These are phyloP conservation scores for Cassiopea xamachana DNA, from an alignment of 30 jellyfish, hydroid and myxozoan genomes.

Conservation along the genomic window DNA sequence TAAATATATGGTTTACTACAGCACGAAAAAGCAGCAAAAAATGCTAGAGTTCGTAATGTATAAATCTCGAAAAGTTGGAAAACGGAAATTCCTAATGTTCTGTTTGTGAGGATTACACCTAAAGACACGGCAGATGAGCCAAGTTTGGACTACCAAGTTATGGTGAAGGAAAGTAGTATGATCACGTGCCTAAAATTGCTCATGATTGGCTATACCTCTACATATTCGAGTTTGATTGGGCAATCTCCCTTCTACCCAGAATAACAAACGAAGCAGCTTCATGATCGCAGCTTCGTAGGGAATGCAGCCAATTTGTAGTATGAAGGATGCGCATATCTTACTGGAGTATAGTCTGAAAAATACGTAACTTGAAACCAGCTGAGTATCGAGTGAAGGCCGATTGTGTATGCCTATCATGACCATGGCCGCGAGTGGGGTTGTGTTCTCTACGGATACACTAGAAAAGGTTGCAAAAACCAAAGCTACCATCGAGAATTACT, in stretches of 20 bases:
- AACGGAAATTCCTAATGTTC: neutral
- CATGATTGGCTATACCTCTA: conserved; percentile 41
- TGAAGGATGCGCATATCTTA: no score
- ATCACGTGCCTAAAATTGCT: conserved; percentile 32
- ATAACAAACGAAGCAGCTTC: conserved; percentile 64
- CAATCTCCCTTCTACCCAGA: conserved; percentile 54
- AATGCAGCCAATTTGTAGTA: no score
- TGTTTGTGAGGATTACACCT: conserved; percentile 17
- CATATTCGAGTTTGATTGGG: conserved; percentile 52
- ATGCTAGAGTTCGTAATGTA: no score
- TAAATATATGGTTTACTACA: no score
- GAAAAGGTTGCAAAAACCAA: conserved; percentile 96
- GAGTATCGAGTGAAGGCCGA: neutral
- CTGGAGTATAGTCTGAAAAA: no score
- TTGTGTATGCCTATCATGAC: conserved; percentile 34
- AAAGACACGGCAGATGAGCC: neutral
- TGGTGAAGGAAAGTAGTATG: neutral
- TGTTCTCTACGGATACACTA: conserved; percentile 72
- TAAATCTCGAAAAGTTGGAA: neutral
- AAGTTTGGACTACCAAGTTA: neutral
- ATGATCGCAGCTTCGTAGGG: conserved; percentile 10
- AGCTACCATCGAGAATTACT: conserved; percentile 91
- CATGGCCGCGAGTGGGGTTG: conserved; percentile 89
- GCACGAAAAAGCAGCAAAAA: no score
- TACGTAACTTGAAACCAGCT: no score